phyloP scores from a whole-genome alignment of 2,797 vertebrate species.

The Agapornis canus region DNA sequence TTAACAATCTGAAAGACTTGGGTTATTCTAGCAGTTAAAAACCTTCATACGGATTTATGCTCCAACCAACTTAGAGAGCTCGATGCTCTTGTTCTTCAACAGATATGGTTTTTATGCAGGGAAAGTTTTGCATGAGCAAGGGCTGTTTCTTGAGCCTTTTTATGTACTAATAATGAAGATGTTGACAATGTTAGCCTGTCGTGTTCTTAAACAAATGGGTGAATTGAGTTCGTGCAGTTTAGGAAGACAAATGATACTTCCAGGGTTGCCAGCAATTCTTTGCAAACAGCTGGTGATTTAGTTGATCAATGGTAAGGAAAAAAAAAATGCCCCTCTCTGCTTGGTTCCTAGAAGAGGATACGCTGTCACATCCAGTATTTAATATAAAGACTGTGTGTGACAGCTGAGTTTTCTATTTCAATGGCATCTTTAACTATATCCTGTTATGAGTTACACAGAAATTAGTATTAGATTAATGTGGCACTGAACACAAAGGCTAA shows the following conservation, averaged over 20 bases:
- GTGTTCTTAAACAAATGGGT: constrained; percentile 18
- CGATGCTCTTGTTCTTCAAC: not conserved
- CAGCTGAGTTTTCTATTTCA: not conserved
- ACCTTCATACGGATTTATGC: not conserved
- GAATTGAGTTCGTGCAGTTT: not conserved
- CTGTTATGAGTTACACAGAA: not conserved
- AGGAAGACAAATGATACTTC: constrained; percentile 12
- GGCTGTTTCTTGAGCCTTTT: not conserved
- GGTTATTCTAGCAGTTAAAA: not conserved
- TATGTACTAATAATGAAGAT: not conserved
- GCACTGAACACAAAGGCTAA: not conserved
- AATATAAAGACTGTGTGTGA: not conserved
- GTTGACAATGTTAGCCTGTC: not conserved
- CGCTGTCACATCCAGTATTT: not conserved
- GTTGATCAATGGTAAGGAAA: not conserved
- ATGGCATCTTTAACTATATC: not conserved
- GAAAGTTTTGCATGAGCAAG: not conserved
- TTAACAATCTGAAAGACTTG: not conserved
- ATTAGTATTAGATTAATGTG: not conserved
- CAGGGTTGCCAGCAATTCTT: constrained; percentile 24
- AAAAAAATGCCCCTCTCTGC: not conserved
- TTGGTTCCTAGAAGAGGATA: not conserved
- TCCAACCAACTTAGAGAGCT: not conserved
- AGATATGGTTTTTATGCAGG: not conserved
- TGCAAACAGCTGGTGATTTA: constrained; percentile 35